These are phyloP conservation scores for Platycheirus albimanus DNA, from an alignment of 2,888 invertebrate species.

Conservation along the genomic window DNA sequence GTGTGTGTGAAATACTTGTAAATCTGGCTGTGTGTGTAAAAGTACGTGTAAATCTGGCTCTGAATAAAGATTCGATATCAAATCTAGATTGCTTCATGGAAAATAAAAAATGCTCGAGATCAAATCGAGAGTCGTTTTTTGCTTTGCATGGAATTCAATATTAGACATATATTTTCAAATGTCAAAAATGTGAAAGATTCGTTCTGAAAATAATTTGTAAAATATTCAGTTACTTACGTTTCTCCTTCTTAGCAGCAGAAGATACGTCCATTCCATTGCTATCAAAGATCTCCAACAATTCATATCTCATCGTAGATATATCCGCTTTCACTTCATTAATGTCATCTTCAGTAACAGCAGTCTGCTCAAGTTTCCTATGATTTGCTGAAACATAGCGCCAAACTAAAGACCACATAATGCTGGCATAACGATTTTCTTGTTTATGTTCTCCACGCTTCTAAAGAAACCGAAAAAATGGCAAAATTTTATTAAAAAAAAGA, in stretches of 20 bases:
- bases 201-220: too few species aligned
- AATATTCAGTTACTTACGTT: slow-evolving; percentile 84
- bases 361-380: slow-evolving; percentile 92
- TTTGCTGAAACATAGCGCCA: slow-evolving; percentile 96
- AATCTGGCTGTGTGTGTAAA: too few species aligned
- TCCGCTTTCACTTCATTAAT: slow-evolving; percentile 97
- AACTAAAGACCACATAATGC: slow-evolving; percentile 94
- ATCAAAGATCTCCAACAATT: slow-evolving; percentile 93
- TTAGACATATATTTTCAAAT: too few species aligned
- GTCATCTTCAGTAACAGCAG: slow-evolving; percentile 95
- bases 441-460: slow-evolving; percentile 85
- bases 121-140: too few species aligned
- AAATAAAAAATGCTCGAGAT: too few species aligned
- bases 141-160: too few species aligned
- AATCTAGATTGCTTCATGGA: too few species aligned
- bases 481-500: background rate
- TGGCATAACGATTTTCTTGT: slow-evolving; percentile 88
- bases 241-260: slow-evolving; percentile 88
- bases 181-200: too few species aligned
- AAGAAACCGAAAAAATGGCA: too few species aligned
- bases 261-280: slow-evolving; percentile 94
- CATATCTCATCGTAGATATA: slow-evolving; percentile 95
- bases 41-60: too few species aligned
- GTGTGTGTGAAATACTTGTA: too few species aligned
- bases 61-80: too few species aligned